A percentile compares a stretch with the other conserved stretches of the same genome.
phyloP scores from a whole-genome alignment of 2,113 vertebrate genomes.

The Anolis sagrei region DNA sequence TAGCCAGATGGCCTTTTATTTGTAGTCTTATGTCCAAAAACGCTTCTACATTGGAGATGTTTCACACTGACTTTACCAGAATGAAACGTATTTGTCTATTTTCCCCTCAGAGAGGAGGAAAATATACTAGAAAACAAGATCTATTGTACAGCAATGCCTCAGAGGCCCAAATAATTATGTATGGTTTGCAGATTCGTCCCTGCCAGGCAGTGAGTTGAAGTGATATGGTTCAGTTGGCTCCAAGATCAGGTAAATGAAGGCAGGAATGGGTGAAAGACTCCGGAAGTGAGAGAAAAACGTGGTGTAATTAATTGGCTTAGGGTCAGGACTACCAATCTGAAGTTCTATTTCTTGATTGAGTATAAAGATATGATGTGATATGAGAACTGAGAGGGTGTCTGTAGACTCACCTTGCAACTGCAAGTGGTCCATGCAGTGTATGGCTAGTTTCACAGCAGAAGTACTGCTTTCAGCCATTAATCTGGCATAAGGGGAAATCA shows the following conservation, averaged over 20 bases:
- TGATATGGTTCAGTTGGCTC: background rate
- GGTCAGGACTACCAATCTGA: background rate
- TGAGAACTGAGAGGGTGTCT: background rate
- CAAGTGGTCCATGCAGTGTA: too few species aligned
- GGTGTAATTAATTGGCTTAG: background rate
- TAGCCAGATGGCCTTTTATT: background rate
- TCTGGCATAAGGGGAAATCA: too few species aligned
- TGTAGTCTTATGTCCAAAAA: background rate
- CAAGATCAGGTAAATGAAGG: background rate
- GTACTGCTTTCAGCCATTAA: too few species aligned
- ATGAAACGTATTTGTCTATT: background rate
- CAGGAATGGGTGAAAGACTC: background rate
- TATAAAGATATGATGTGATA: background rate
- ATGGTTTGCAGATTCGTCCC: background rate
- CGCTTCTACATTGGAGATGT: background rate
- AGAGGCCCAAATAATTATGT: background rate
- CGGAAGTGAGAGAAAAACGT: background rate
- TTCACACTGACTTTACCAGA: background rate
- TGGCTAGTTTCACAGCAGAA: too few species aligned
- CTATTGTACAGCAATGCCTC: background rate
- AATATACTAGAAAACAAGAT: background rate
- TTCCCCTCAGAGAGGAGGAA: background rate
- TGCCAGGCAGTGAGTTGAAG: background rate
- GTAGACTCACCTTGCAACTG: too few species aligned
- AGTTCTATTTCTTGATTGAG: background rate